Evolutionary conservation across 2,797 vertebrate genomes (phyloP).

Genomic region (Eulemur albifrons): DNA sequence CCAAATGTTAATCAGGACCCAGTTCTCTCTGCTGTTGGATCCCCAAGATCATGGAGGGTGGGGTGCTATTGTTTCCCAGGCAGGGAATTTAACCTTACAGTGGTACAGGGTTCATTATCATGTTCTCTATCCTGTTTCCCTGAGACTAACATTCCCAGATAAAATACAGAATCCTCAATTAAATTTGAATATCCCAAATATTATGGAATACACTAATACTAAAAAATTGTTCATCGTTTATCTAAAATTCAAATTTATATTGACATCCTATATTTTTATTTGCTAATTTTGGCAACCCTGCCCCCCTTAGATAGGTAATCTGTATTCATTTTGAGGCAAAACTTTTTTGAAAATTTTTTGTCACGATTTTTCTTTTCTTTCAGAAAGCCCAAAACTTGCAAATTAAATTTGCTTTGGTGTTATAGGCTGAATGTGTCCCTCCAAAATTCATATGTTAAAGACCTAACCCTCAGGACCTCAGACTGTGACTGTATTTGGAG

Average conservation of each 20-base stretch:
- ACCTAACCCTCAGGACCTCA: background rate
- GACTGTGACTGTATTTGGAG: background rate
- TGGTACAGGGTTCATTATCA: background rate
- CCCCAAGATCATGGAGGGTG: background rate
- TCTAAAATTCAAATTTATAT: background rate
- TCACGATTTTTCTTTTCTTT: background rate
- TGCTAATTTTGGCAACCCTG: background rate
- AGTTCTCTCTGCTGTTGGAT: background rate
- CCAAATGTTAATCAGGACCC: background rate
- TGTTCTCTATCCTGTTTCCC: background rate
- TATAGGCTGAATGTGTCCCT: background rate
- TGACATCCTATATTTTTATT: background rate
- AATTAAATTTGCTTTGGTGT: background rate
- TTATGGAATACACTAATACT: background rate
- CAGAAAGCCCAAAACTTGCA: background rate
- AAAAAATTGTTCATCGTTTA: background rate
- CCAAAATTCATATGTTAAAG: background rate
- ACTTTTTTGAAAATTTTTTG: background rate
- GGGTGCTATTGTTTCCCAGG: background rate
- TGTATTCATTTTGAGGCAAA: background rate
- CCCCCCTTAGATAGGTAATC: background rate
- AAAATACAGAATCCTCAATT: background rate
- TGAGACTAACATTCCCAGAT: background rate
- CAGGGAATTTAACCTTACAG: background rate
- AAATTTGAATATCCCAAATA: background rate